phyloP scores from a whole-genome alignment of 2,113 vertebrate species.

The Lycaon pictus region DNA sequence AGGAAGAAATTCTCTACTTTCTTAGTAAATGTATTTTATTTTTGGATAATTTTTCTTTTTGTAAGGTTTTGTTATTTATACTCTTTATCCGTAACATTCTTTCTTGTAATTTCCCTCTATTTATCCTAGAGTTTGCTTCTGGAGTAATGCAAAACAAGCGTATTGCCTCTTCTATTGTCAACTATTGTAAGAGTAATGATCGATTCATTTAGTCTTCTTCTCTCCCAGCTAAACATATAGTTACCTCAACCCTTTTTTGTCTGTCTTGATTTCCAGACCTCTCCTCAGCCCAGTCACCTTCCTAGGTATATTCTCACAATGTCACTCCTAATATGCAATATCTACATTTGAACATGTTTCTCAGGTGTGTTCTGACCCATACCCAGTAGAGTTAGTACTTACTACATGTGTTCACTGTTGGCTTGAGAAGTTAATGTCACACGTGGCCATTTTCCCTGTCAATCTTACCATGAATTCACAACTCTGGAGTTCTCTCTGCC shows the following conservation, averaged over 20 bases:
- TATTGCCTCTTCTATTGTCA: neutral
- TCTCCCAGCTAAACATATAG: neutral
- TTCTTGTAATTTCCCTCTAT: constrained; percentile 3
- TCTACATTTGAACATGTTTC: neutral
- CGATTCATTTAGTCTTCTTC: neutral
- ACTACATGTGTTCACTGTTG: neutral
- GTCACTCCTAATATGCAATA: neutral
- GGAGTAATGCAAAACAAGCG: neutral
- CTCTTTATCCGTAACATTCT: neutral
- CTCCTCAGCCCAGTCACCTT: neutral
- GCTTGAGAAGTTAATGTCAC: constrained; percentile 2
- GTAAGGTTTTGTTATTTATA: constrained; percentile 3
- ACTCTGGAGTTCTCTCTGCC: neutral
- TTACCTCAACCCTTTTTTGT: constrained; percentile 12
- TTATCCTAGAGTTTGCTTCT: constrained; percentile 22
- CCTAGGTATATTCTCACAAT: neutral
- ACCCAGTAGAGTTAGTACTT: neutral
- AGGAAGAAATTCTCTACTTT: neutral
- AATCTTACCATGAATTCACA: neutral
- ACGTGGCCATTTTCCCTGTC: neutral
- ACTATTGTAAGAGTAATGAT: neutral
- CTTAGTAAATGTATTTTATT: constrained; percentile 26
- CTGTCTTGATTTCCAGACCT: constrained; percentile 1
- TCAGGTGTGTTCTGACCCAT: neutral
- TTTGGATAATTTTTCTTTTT: constrained; percentile 25